Conservation (phyloP, 1,140 invertebrate species). For the Nixonia krombeini region DNA sequence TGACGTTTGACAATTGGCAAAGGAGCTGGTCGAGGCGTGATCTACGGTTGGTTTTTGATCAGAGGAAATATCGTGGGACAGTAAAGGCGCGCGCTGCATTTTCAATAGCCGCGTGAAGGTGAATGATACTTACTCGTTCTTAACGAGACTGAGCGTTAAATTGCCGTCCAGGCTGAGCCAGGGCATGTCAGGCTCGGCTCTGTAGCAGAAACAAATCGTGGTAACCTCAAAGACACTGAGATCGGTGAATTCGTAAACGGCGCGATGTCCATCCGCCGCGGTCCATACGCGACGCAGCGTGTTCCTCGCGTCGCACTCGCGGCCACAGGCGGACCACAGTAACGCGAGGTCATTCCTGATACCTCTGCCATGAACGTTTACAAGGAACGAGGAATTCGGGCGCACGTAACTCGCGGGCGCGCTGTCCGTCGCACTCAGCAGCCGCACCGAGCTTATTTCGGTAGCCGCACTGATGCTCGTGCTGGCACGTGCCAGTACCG, state of each 20-base stretch:
- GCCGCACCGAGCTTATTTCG: slow-evolving; percentile 33
- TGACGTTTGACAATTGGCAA: no score
- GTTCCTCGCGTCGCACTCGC: slow-evolving; percentile 26
- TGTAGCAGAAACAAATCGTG: slow-evolving; percentile 61
- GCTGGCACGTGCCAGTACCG: slow-evolving; percentile 22
- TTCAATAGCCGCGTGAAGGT: no score
- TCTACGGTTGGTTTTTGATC: no score
- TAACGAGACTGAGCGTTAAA: slow-evolving; percentile 30
- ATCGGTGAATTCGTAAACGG: slow-evolving; percentile 46
- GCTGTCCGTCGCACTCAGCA: slow-evolving; percentile 8
- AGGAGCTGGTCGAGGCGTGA: no score
- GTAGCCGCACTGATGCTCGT: slow-evolving; percentile 8
- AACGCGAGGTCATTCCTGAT: slow-evolving; percentile 40
- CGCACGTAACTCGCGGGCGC: neutral
- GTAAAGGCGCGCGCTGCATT: no score
- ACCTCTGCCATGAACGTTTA: slow-evolving; percentile 43
- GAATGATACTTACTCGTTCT: slow-evolving; percentile 36
- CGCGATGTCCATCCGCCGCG: slow-evolving; percentile 18
- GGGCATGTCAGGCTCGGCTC: slow-evolving; percentile 26
- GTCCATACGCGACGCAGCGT: slow-evolving; percentile 31
- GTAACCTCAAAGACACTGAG: slow-evolving; percentile 52
- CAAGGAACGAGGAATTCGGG: slow-evolving; percentile 8
- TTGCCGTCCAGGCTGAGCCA: slow-evolving; percentile 54
- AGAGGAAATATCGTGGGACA: no score
- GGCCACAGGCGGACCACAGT: slow-evolving; percentile 41